phyloP scores from a whole-genome alignment of 2,113 vertebrate genomes.

The Cyprinodon variegatus region DNA sequence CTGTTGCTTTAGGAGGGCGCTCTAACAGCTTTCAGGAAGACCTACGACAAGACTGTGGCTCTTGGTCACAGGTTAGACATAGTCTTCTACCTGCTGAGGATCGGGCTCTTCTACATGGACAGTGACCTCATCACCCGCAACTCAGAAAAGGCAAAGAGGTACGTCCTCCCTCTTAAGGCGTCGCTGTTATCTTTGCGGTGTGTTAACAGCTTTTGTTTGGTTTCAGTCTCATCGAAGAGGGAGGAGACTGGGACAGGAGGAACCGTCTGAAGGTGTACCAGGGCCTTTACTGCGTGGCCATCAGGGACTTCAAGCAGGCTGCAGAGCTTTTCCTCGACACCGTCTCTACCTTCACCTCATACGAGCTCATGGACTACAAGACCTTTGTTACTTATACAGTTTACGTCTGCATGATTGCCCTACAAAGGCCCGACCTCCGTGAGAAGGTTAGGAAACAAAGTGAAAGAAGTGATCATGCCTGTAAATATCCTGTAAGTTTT shows the following conservation, averaged over 20 bases:
- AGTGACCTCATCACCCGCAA: slow-evolving; percentile 98
- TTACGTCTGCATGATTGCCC: slow-evolving; percentile 98
- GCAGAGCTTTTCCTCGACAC: slow-evolving; percentile 98
- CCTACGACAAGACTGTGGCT: slow-evolving; percentile 96
- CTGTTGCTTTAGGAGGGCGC: slow-evolving; percentile 87
- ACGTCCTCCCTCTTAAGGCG: background rate
- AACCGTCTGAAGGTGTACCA: slow-evolving; percentile 98
- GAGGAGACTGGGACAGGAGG: slow-evolving; percentile 97
- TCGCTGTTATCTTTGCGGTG: rapidly evolving
- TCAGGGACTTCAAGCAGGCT: slow-evolving; percentile 97
- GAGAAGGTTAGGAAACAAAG: slow-evolving; percentile 87
- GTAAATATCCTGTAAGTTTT: background rate
- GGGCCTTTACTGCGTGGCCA: slow-evolving; percentile 95
- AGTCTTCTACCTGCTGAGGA: slow-evolving; percentile 96
- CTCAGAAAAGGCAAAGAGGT: slow-evolving; percentile 98
- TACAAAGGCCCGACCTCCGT: slow-evolving; percentile 94
- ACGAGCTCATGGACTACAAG: slow-evolving; percentile 99
- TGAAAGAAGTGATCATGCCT: background rate
- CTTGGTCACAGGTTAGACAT: slow-evolving; percentile 96
- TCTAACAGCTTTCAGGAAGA: slow-evolving; percentile 94
- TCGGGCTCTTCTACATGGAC: slow-evolving; percentile 98
- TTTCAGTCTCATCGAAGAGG: slow-evolving; percentile 94
- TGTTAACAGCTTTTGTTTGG: slow-evolving; percentile 15
- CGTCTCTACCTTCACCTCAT: slow-evolving; percentile 98
- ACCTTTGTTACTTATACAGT: slow-evolving; percentile 98